phyloP scores from a whole-genome alignment of 2,888 invertebrate genomes.

The Lymantria dispar region DNA sequence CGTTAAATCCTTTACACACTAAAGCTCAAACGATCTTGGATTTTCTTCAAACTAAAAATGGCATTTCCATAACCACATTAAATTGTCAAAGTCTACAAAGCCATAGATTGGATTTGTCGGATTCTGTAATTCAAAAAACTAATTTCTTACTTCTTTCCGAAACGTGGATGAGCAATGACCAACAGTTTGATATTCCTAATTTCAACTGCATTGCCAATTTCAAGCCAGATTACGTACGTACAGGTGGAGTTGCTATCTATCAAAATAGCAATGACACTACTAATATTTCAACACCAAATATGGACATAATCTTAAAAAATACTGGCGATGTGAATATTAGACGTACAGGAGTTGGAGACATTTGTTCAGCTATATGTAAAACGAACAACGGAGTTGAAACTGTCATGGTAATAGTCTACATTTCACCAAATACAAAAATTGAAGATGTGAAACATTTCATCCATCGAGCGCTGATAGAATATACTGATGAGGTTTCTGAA shows the following conservation, averaged over 20 bases:
- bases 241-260: no score
- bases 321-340: background rate
- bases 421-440: background rate
- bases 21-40: no score
- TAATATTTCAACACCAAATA: background rate
- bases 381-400: background rate
- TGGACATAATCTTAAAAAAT: background rate
- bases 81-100: background rate
- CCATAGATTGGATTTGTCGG: background rate
- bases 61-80: no score
- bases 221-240: background rate
- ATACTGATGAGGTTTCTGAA: background rate
- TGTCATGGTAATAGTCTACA: background rate
- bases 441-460: no score
- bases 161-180: background rate
- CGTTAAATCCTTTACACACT: no score
- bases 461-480: no score
- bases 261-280: background rate
- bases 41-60: no score
- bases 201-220: background rate
- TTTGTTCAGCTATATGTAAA: conserved; percentile 1
- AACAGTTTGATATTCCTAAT: background rate
- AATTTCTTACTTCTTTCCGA: background rate
- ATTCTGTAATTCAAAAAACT: background rate
- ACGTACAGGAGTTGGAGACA: background rate